Base-by-base conservation (phyloP, 2,797 vertebrate species). In the Enteromius thamalakanensis region DNA sequence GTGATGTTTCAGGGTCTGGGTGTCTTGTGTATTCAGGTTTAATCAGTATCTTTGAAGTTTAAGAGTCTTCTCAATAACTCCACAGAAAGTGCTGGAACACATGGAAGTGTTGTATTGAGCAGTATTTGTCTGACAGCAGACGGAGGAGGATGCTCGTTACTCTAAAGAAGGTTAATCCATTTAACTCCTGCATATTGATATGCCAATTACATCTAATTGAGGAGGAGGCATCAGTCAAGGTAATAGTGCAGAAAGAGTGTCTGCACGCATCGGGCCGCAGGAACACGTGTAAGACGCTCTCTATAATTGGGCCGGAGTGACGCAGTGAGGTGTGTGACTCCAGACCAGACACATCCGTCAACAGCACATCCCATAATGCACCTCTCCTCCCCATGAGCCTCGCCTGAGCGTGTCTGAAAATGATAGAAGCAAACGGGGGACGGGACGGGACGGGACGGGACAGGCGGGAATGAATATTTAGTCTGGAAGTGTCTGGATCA, bases 131-230 rank as follows among this genome's bases (percentile, higher is more conserved):
- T 34, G 29, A n/a, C 2, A 34, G 49, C 45, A 49, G 97, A 96
- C 95, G 94, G 94, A 93, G 94, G 94, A 94, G 26, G 95, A 95
- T 94, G 95, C 96, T 98, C 96, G 96, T 97, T 98, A 97, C 95
- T 97, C 96, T 96, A 96, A 92, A 96, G 96, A 97, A 96, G 96
- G 96, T 97, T 98, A 97, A 98, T 97, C 95, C 96, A 96, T 97
- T 97, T 97, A 97, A 96, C 96, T 97, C 97, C 96, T 97, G 96
- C 96, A 98, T 98, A 96, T 97, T 97, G 96, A 98, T 97, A 96
- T 97, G 96, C 96, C 96, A 97, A 97, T 97, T 97, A 97, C 95
- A 95, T 95, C 94, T 97, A 96, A 97, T 96, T 94, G 96, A 95
- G 94, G 95, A 96, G 96, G 92, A 96, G 96, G 95, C 96, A 96